Percentiles rank a stretch among this genome's conserved stretches.
Conservation (phyloP, 2,797 vertebrate species). For the Champsocephalus esox region DNA sequence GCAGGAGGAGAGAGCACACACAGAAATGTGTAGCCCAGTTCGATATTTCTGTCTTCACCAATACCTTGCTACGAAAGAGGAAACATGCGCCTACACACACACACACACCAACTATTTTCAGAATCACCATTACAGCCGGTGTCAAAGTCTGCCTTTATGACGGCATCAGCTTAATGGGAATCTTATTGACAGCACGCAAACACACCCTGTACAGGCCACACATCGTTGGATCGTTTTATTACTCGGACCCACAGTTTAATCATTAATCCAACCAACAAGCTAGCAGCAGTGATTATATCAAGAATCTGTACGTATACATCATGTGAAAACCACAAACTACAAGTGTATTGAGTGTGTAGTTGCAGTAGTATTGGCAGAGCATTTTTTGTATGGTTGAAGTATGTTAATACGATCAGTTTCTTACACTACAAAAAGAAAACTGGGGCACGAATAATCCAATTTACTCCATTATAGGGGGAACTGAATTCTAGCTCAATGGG, state of each 20-base stretch:
- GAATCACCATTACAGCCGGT: constrained; percentile 19
- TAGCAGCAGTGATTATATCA: not conserved
- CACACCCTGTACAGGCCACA: constrained; percentile 10
- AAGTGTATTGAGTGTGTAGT: too few species aligned
- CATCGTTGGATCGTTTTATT: constrained; percentile 26
- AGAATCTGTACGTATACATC: not conserved
- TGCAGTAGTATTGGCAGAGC: not conserved
- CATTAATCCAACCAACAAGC: constrained; percentile 44
- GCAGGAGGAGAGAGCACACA: constrained; percentile 20
- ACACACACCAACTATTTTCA: constrained; percentile 15
- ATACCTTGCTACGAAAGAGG: constrained; percentile 11
- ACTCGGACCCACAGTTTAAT: constrained; percentile 39
- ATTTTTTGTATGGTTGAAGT: not conserved
- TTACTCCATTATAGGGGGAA: not conserved
- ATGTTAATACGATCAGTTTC: constrained; percentile 27
- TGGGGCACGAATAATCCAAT: constrained; percentile 24
- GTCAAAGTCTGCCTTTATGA: constrained; percentile 75
- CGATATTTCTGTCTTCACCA: constrained; percentile 29
- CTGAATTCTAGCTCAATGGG: not conserved
- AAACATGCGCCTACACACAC: constrained; percentile 16
- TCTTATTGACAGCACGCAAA: constrained; percentile 4
- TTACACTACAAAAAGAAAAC: constrained; percentile 20
- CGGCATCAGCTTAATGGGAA: constrained; percentile 11
- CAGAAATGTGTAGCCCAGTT: constrained; percentile 24
- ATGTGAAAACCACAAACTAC: too few species aligned